Evolutionary conservation across 2,113 vertebrate species (phyloP), one percentile per base, ranked within the genome.

Genomic region (Urocitellus parryii): DNA sequence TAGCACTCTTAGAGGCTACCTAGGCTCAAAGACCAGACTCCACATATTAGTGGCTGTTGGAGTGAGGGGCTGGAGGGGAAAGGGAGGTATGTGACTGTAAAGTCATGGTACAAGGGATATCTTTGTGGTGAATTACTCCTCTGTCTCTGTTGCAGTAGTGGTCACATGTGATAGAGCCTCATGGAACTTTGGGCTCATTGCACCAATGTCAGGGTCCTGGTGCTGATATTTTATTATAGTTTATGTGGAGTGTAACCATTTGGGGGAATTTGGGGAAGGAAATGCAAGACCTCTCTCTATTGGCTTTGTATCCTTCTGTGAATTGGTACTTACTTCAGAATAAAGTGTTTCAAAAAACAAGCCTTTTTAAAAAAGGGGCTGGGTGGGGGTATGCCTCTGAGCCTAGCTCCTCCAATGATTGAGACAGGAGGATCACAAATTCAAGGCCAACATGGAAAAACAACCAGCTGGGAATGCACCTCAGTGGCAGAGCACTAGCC

Each of bases 171-270:
- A 1, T 32, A 14, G 67, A 53, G 61, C 61, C 25, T 34, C 18
- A 0, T 9, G 51, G 24, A 92, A 8, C 63, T 29, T 0, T 32
- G 37, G 34, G 10, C 27, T 34, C 51, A 1, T 13, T 1, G 13
- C 1, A 1, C 24, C 34, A 12, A 8, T 12, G 56, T 29, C 72
- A 6, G 48, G 0, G 11, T 37, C 83, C 48, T 39, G 37, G 32
- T 29, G 74, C 81, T 29, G n/a, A 32, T 32, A 8, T 8, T 13
- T 4, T 45, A 42, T 72, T 29, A 4, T 4, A 56, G 70, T 45
- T 56, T 48, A 4, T 12, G 4, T 53, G 32, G 72, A 63, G 12
- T 56, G 17, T 39, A 20, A 53, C 25, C 45, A 2, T 0, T 8
- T 3, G 29, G 37, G 34, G 4, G 24, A 34, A 39, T 76, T 27